These are phyloP conservation scores for Octodon degus DNA, from an alignment of 2,113 vertebrate species.

Conservation along the genomic window DNA sequence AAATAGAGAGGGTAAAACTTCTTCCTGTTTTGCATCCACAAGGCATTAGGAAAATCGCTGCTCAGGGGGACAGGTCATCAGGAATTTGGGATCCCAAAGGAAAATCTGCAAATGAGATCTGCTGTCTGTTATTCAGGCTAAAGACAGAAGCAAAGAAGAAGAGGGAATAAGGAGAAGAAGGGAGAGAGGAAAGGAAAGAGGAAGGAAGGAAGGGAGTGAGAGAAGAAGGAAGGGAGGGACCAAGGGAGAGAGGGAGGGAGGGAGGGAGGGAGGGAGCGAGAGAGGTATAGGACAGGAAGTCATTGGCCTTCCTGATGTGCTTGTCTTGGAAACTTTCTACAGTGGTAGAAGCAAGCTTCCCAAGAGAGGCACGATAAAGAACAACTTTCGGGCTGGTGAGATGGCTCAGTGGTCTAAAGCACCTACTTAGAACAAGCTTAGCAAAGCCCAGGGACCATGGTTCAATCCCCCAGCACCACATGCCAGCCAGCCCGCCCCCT, in stretches of 20 bases:
- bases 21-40: background rate
- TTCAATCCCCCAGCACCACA: no score
- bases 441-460: no score
- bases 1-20: constrained; percentile 20
- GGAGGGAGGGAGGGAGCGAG: no score
- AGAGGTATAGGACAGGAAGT: background rate
- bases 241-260: background rate
- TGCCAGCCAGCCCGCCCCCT: no score
- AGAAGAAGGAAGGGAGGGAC: background rate
- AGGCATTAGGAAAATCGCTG: background rate
- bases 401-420: no score
- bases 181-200: no score
- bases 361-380: background rate
- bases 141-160: background rate
- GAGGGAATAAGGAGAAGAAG: background rate
- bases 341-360: background rate
- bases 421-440: no score
- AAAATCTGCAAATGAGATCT: background rate
- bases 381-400: no score
- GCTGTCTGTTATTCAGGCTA: background rate
- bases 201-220: background rate
- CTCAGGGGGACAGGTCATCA: background rate
- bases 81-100: background rate
- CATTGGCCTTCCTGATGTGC: background rate
- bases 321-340: background rate